phyloP scores from a whole-genome alignment of 1,140 invertebrate genomes.

The Psix sp. region DNA sequence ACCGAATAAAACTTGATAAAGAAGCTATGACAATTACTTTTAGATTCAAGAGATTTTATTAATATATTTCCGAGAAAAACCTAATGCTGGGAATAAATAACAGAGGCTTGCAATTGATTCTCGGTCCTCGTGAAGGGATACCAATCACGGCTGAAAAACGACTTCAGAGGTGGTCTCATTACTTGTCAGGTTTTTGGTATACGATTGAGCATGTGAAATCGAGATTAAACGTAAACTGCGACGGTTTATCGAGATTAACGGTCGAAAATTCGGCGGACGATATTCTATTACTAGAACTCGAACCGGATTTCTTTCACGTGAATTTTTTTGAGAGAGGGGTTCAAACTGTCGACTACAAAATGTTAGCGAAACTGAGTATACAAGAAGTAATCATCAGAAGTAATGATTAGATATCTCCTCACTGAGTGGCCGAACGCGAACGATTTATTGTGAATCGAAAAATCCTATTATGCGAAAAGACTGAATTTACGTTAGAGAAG shows the following conservation, averaged over 20 bases:
- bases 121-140: slow-evolving; percentile 63
- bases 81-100: slow-evolving; percentile 71
- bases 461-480: too few relatives aligned
- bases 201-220: slow-evolving; percentile 62
- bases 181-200: slow-evolving; percentile 66
- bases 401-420: too few relatives aligned
- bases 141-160: slow-evolving; percentile 59
- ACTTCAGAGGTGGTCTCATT: slow-evolving; percentile 65
- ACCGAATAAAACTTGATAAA: slow-evolving; percentile 69
- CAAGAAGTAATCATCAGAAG: too few relatives aligned
- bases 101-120: slow-evolving; percentile 74
- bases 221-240: slow-evolving; percentile 50
- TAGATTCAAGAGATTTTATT: slow-evolving; percentile 76
- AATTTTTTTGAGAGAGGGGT: too few relatives aligned
- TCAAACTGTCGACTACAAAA: too few relatives aligned
- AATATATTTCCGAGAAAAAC: slow-evolving; percentile 75
- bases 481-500: too few relatives aligned
- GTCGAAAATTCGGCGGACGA: slow-evolving; percentile 44
- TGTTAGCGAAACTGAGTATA: too few relatives aligned
- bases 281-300: too few relatives aligned
- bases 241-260: slow-evolving; percentile 61
- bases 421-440: too few relatives aligned
- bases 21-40: slow-evolving; percentile 78
- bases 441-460: too few relatives aligned
- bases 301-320: too few relatives aligned